Base-by-base conservation (phyloP, 2,113 vertebrate species). In the Silurus asotus region DNA sequence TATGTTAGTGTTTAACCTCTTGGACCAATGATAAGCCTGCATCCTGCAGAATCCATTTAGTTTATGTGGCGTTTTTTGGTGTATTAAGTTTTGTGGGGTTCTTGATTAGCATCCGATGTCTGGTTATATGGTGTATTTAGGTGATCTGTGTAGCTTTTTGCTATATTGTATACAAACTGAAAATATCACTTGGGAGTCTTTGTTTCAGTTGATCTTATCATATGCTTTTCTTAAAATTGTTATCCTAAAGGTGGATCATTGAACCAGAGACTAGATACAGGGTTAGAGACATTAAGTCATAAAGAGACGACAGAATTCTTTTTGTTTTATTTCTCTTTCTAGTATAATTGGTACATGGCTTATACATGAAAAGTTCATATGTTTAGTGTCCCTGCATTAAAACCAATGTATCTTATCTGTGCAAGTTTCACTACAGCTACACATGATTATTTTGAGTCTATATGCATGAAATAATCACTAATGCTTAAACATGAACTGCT, bases 1-100 rank as follows among this genome's bases (percentile, higher is more conserved):
- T 86, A 82, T 77, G 23, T 79, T 87, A 87, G 82, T 37, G 13
- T 80, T 78, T 78, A 37, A 81, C 70, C 55, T 70, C 79, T 55
- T 85, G 25, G 70, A 61, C 79, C 55, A 85, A 28, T 64, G 77
- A 45, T 51, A 19, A 69, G 62, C 45, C 51, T 28, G 20, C 53
- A 61, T 58, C 48, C 20, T 59, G 25, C 2, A 23, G n/a, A 67
- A 61, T 45, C 74, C n/a, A 80, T 20, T 86, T 14, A 25, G 55
- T 53, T 25, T 55, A 37, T 37, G 37, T 37, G 37, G 45, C 2
- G 17, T 72, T 48, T 72, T 19, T 19, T 72, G 37, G 17, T 45
- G 37, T 15, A 72, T 37, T 37, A 37, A 37, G 37, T 37, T 37
- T 37, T 37, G 37, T 48, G 48, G 74, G n/a, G 15, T 55, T 76